Evolutionary conservation across 2,888 invertebrate genomes (phyloP), one percentile per base, ranked within the genome.

Genomic region (Cheilosia soror): DNA sequence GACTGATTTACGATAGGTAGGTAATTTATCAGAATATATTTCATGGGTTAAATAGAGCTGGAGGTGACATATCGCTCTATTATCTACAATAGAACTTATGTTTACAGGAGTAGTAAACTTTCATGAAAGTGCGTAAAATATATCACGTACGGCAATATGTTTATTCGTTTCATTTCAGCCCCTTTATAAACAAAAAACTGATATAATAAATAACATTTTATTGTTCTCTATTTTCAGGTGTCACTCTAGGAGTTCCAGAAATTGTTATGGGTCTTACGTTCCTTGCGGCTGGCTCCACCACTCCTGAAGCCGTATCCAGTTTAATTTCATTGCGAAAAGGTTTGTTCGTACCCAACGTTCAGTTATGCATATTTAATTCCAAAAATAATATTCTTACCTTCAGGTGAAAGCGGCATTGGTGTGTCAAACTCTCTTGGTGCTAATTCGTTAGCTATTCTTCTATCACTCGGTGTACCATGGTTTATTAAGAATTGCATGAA

Each of bases 231-330:
- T 31, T 89, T 91, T 63, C 89, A 96, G 95, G 95, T 33, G 94
- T 95, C 86, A 96, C 97, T 0, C 94, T 97, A 51, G 93, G 94
- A 4, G 96, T 98, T 62, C 96, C 97, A 0, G 97, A 97, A 88
- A 96, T 97, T 9, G 95, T 98, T 0, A 96, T 98, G 96, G 98
- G 98, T 2, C 95, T 98, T 89, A 98, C 98, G 0, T 96, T 98
- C 89, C 93, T 98, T 82, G 97, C 98, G 0, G 97, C 97, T 20
- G 98, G 98, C 3, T 97, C 97, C 1, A 97, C 97, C 88, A 94
- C 98, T 88, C 98, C 98, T 0, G 98, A 95, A 89, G 94, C 94
- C 0, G 93, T 94, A 42, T 97, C 98, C 0, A 97, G 97, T 89
- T 94, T 96, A 42, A 96, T 98, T 87, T 96, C 98, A 90, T 95